Base-by-base conservation (phyloP, 2,888 invertebrate genomes). In the Thereva nobilitata region DNA sequence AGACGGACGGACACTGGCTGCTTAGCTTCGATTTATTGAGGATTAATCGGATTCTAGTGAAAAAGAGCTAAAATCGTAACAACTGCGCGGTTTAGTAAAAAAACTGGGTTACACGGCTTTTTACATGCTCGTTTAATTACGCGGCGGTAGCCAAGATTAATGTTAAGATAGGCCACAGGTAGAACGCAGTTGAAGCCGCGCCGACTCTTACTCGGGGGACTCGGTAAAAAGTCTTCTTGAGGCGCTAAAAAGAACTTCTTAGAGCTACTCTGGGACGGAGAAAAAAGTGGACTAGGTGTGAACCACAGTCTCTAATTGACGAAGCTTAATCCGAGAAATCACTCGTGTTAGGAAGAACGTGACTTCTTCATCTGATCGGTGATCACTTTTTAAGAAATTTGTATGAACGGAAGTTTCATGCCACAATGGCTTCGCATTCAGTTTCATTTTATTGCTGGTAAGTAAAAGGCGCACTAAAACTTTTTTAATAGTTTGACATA, bases 71-170 rank as follows among this genome's bases (percentile, higher is more conserved):
- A 42, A 61, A 50, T 23, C 34, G 47, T 54, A 64, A 37, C 44
- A 53, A 52, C 54, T 64, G 44, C 6, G 54, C 37, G 52, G 64
- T 40, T 9, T 44, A 55, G 23, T 23, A 10, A 40, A 67, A 69
- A 66, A 67, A 69, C 63, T 67, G 67, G 69, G 69, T 67, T 69
- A 69, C 65, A 69, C 61, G 63, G 65, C 67, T 69, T 67, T 69
- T 69, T 67, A 67, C 69, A 67, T 65, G 67, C 67, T 63, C 65
- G 67, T 67, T 69, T 65, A 69, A 67, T 67, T 67, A 69, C 64
- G 55, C 50, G 57, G 45, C 67, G 63, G 57, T 66, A 68, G 53
- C 66, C 57, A 63, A 42, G 57, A 66, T 55, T 57, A 64, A 50
- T 56, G 49, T n/a, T 34, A 45, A 38, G 42, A 56, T 57, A 64